phyloP scores from a whole-genome alignment of 2,113 vertebrate genomes.

The Xerus inauris region DNA sequence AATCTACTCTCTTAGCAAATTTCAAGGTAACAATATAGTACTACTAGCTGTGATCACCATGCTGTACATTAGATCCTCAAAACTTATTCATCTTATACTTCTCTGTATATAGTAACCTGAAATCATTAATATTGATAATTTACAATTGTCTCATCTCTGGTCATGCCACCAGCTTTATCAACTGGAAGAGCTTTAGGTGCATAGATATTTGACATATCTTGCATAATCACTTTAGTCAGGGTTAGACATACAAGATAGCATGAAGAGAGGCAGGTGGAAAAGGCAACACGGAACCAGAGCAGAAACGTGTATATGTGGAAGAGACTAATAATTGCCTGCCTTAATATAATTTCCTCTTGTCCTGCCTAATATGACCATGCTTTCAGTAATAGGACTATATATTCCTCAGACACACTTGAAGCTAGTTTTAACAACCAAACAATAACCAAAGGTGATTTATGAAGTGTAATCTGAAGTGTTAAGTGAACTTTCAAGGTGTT shows the following conservation, averaged over 20 bases:
- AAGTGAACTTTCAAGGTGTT: neutral
- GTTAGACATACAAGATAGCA: rapidly evolving
- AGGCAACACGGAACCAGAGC: neutral
- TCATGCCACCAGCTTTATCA: neutral
- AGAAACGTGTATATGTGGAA: rapidly evolving
- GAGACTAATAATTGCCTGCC: neutral
- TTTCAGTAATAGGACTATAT: neutral
- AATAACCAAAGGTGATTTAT: neutral
- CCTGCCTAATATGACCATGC: neutral
- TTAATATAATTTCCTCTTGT: neutral
- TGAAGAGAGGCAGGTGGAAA: neutral
- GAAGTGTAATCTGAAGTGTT: neutral
- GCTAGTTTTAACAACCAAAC: neutral
- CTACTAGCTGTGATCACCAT: neutral
- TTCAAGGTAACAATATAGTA: neutral
- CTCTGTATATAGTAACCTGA: neutral
- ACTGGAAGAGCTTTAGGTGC: no score
- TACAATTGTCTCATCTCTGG: neutral
- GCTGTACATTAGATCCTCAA: neutral
- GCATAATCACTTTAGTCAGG: neutral
- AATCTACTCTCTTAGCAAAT: neutral
- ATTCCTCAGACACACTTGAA: neutral
- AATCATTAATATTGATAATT: neutral
- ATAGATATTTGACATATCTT: neutral
- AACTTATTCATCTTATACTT: neutral